Percentiles rank a stretch among this genome's conserved stretches.
These are phyloP conservation scores for Melanophora roralis DNA, from an alignment of 2,888 invertebrate genomes.

Conservation along the genomic window DNA sequence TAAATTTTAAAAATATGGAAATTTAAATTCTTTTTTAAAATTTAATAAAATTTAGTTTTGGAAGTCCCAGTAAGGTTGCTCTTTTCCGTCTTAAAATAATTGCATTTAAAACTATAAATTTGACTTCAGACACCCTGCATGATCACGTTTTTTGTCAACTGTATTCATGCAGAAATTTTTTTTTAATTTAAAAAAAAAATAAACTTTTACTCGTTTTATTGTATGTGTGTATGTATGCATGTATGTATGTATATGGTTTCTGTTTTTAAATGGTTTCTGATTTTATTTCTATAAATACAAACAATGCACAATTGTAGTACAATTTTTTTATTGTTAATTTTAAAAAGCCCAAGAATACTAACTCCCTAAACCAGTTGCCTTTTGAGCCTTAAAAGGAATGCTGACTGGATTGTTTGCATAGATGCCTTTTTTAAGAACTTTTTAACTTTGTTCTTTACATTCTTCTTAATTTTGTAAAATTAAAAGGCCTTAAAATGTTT, in stretches of 20 bases:
- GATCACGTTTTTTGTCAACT: not conserved
- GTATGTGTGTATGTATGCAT: slow-evolving; percentile 1
- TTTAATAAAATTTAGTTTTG: too few species aligned
- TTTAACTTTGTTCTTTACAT: not conserved
- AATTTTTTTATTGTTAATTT: slow-evolving; percentile 5
- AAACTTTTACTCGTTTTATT: slow-evolving; percentile 13
- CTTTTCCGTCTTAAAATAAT: too few species aligned
- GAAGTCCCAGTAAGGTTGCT: too few species aligned
- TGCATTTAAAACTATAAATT: too few species aligned
- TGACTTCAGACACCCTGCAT: too few species aligned
- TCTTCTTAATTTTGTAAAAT: not conserved
- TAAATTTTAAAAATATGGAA: too few species aligned
- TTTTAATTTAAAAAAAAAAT: not conserved
- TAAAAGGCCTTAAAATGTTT: not conserved
- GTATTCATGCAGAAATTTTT: slow-evolving; percentile 24
- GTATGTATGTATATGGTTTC: not conserved
- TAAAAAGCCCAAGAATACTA: not conserved
- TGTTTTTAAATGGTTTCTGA: too few species aligned
- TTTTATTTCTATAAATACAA: slow-evolving; percentile 20
- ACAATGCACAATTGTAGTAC: slow-evolving; percentile 24
- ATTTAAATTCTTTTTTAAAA: too few species aligned
- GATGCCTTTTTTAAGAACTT: not conserved
- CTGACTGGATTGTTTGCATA: not conserved
- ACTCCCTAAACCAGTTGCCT: slow-evolving; percentile 41
- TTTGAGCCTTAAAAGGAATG: slow-evolving; percentile 37